A percentile compares a stretch with the other conserved stretches of the same genome.
phyloP scores from a whole-genome alignment of 2,888 invertebrate genomes.

The Cryptus viduatorius region DNA sequence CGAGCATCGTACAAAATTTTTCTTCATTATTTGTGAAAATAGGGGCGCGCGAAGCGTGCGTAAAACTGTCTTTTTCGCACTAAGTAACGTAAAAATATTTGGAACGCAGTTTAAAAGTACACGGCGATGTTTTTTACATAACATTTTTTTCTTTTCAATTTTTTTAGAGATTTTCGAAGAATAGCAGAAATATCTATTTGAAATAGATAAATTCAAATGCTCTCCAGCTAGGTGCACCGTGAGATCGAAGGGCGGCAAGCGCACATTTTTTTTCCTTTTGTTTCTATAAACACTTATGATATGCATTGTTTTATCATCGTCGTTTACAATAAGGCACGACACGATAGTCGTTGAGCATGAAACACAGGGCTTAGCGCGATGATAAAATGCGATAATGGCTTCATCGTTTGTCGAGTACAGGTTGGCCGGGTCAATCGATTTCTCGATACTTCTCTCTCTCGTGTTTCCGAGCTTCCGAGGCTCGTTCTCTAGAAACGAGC shows the following conservation, averaged over 20 bases:
- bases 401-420: conserved; percentile 24
- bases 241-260: background rate
- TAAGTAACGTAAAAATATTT: no score
- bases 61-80: no score
- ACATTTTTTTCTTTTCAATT: no score
- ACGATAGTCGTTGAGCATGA: background rate
- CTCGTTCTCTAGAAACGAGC: conserved; percentile 22
- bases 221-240: background rate
- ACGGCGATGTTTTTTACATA: no score
- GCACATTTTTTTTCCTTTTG: background rate
- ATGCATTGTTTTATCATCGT: background rate
- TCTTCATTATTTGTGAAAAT: no score
- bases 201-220: no score
- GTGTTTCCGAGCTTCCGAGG: background rate
- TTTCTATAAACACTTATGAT: background rate
- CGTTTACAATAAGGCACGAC: conserved; percentile 11
- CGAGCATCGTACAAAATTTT: no score
- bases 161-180: no score
- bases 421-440: conserved; percentile 32
- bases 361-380: background rate
- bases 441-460: conserved; percentile 17
- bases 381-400: conserved; percentile 22
- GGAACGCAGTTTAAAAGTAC: no score
- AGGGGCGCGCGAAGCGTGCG: no score
- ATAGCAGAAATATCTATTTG: no score